These are phyloP conservation scores for Caenorhabditis sulstoni DNA, from an alignment of 2,888 invertebrate species.

Conservation along the genomic window DNA sequence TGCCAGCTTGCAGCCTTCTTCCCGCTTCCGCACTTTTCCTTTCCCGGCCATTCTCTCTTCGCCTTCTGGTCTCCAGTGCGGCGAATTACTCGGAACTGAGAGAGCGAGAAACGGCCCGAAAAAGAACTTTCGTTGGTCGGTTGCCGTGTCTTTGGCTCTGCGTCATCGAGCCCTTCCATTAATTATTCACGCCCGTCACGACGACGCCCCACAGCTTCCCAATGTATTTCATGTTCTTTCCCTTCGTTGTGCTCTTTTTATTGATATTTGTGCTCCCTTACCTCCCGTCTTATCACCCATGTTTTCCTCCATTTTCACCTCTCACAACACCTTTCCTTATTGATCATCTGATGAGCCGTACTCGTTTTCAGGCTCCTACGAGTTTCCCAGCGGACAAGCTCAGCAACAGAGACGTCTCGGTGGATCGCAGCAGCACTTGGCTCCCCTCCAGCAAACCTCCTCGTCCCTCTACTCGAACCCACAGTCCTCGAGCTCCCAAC, in stretches of 20 bases:
- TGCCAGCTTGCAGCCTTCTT: conserved; percentile 50
- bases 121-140: conserved; percentile 24
- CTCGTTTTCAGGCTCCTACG: conserved; percentile 43
- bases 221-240: conserved; percentile 15
- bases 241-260: conserved; percentile 7
- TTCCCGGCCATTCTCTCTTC: conserved; percentile 19
- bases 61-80: not conserved
- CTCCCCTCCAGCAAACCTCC: conserved; percentile 37
- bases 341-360: not conserved
- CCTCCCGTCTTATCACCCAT: conserved; percentile 23
- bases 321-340: conserved; percentile 5
- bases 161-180: conserved; percentile 42
- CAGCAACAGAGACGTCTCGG: conserved; percentile 59
- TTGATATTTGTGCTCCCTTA: conserved; percentile 17
- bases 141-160: conserved; percentile 31
- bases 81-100: conserved; percentile 30
- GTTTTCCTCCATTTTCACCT: conserved; percentile 6
- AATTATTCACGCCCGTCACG: conserved; percentile 39
- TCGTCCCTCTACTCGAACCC: conserved; percentile 45
- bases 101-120: conserved; percentile 20
- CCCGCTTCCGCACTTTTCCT: conserved; percentile 39
- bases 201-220: conserved; percentile 18
- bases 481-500: conserved; percentile 34
- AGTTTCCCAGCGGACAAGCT: conserved; percentile 59
- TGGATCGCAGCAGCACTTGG: conserved; percentile 60